phyloP scores from a whole-genome alignment of 1,140 invertebrate genomes.

The Neotoxoptera formosana region DNA sequence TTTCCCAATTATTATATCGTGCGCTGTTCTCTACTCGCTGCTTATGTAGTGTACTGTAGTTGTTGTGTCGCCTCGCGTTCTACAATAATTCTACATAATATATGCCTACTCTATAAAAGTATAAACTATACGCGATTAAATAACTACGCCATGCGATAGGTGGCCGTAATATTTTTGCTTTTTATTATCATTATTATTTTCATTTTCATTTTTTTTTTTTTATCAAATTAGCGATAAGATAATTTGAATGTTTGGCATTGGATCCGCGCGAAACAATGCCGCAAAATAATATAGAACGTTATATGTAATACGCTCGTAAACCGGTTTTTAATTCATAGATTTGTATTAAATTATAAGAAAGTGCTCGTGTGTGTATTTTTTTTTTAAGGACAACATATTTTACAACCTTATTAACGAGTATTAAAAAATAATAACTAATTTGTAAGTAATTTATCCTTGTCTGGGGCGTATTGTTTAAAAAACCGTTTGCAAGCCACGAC shows the following conservation, averaged over 20 bases:
- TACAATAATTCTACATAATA: background rate
- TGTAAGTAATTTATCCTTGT: slow-evolving; percentile 41
- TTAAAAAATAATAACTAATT: slow-evolving; percentile 17
- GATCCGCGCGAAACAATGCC: background rate
- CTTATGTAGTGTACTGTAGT: background rate
- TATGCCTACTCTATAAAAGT: background rate
- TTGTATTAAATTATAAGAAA: slow-evolving; percentile 33
- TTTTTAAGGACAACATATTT: slow-evolving; percentile 42
- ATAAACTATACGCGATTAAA: background rate
- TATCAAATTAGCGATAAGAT: background rate
- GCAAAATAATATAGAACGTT: slow-evolving; percentile 36
- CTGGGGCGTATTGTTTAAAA: slow-evolving; percentile 24
- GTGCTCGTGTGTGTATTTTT: background rate
- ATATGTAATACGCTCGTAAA: background rate
- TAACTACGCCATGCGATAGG: background rate
- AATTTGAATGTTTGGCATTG: slow-evolving; percentile 34
- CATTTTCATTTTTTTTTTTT: background rate
- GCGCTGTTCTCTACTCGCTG: background rate
- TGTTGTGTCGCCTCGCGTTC: background rate
- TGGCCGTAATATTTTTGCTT: background rate
- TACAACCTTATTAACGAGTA: slow-evolving; percentile 31
- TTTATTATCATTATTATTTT: background rate
- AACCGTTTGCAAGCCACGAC: background rate
- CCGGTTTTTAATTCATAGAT: slow-evolving; percentile 45
- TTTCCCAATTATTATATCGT: slow-evolving; percentile 28